These are phyloP conservation scores for Oxyruncus cristatus DNA, from an alignment of 2,113 vertebrate genomes.

Conservation along the genomic window DNA sequence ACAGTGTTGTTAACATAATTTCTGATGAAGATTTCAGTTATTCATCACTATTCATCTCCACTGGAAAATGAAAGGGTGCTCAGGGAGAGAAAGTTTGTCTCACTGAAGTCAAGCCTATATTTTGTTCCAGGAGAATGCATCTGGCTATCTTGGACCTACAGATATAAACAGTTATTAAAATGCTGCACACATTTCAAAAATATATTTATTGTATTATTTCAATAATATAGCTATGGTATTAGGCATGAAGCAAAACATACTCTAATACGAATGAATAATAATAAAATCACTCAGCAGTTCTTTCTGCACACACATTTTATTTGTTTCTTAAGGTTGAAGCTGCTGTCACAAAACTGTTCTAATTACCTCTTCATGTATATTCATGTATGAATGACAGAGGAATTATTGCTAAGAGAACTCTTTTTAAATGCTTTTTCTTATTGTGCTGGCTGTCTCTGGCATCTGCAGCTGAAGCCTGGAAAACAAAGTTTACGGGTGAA, in stretches of 20 bases:
- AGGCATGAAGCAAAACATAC: not conserved
- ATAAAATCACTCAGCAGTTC: not conserved
- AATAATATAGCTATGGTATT: not conserved
- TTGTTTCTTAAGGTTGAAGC: not conserved
- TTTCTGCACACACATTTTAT: not conserved
- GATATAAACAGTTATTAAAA: not conserved
- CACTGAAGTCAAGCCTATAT: not conserved
- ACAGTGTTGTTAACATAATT: not conserved
- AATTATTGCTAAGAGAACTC: not conserved
- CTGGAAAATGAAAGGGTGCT: not conserved
- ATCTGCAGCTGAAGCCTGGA: not conserved
- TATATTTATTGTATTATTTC: not conserved
- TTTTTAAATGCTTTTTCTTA: not conserved
- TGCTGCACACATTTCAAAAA: not conserved
- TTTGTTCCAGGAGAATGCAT: not conserved
- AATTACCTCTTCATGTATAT: not conserved
- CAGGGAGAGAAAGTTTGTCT: not conserved
- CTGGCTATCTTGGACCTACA: not conserved
- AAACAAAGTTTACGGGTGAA: not conserved
- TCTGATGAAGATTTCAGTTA: not conserved
- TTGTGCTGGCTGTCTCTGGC: not conserved
- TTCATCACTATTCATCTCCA: not conserved
- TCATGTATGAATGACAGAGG: not conserved
- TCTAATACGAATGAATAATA: not conserved
- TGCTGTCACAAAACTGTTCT: not conserved